Evolutionary conservation across 1,140 invertebrate species (phyloP).

Genomic region (Solenopsis fugax): DNA sequence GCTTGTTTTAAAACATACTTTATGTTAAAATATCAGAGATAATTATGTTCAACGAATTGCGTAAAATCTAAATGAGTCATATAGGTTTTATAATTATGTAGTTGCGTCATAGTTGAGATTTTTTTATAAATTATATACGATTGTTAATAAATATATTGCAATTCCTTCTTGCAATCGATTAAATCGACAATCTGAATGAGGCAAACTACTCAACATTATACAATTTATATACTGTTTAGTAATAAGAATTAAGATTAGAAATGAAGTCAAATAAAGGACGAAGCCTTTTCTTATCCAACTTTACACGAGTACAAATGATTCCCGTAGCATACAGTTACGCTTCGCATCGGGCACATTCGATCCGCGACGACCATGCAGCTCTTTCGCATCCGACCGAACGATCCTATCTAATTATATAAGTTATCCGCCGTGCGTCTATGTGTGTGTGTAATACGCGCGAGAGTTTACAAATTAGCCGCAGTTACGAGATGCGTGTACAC

Average conservation of each 20-base stretch:
- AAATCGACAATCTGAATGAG: background rate
- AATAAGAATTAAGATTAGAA: conserved; percentile 37
- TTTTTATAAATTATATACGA: background rate
- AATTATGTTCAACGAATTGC: conserved; percentile 6
- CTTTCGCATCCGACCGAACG: conserved; percentile 68
- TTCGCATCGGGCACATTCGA: conserved; percentile 48
- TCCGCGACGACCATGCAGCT: conserved; percentile 44
- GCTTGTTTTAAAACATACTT: background rate
- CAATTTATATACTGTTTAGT: too few species aligned
- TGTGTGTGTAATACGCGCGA: conserved; percentile 48
- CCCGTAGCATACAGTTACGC: conserved; percentile 59
- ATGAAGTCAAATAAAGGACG: conserved; percentile 40
- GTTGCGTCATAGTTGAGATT: background rate
- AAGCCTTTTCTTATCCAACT: conserved; percentile 51
- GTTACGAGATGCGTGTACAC: conserved; percentile 78
- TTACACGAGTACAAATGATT: conserved; percentile 51
- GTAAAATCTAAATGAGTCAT: background rate
- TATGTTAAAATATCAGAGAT: background rate
- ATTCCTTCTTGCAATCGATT: background rate
- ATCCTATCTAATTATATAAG: conserved; percentile 75
- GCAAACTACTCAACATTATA: background rate
- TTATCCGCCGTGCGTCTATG: conserved; percentile 21
- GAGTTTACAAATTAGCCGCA: conserved; percentile 83
- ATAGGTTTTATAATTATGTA: background rate
- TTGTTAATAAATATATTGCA: background rate